Base-by-base conservation (phyloP, 2,888 invertebrate species). In the Saturnia japonica region DNA sequence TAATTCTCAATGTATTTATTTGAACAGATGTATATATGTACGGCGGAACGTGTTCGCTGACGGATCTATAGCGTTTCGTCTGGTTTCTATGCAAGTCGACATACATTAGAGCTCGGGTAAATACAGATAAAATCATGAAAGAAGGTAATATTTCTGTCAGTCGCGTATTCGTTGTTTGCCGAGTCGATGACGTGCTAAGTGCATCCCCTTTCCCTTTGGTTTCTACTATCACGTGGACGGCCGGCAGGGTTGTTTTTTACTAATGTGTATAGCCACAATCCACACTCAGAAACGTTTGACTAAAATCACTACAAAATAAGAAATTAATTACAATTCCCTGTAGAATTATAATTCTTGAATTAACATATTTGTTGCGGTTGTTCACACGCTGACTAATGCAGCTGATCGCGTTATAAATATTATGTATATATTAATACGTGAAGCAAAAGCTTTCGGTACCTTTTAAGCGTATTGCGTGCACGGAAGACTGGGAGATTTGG, bases 71-170 rank as follows among this genome's bases (percentile, higher is more conserved):
- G 68, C 72, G 73, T 71, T 77, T 79, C 76, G 81, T 88, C 90
- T 90, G 90, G 85, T 89, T 87, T 84, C 82, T 85, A 76, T 87
- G 89, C 82, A 85, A 88, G 87, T 89, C 90, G 84, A 87, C 86
- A 86, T 87, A 86, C 88, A 84, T 91, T 90, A 88, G 82, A 84
- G 79, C 76, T 83, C 85, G 82, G 87, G 85, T 88, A 86, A 87
- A 89, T 89, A 90, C 81, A 78, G 78, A 84, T 85, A 83, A 85
- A 87, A 81, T 82, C 82, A 82, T 68, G 64, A 60, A 62, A 67
- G 70, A 54, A 67, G 66, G 54, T 84, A 85, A 89, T 90, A 86
- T 89, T 88, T 88, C 86, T 76, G 77, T 83, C 82, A 80, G 82
- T 12, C 7, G 40, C 40, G 40, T 64, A 64, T 64, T 64, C 40